A percentile compares a stretch with the other conserved stretches of the same genome.
These are phyloP conservation scores for Mellilla xanthometata DNA, from an alignment of 2,888 invertebrate genomes.

Conservation along the genomic window DNA sequence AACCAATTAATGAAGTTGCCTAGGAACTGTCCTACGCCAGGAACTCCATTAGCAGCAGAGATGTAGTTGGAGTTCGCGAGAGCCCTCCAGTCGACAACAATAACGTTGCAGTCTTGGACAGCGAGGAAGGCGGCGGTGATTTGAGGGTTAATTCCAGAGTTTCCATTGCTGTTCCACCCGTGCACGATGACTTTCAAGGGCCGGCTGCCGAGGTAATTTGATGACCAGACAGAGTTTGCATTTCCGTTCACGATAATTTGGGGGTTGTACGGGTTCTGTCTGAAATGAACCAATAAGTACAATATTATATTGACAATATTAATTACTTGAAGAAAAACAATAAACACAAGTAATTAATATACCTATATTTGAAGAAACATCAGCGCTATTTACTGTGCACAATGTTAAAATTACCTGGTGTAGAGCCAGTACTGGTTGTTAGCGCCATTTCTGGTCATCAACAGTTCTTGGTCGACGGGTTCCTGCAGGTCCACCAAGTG, in stretches of 20 bases:
- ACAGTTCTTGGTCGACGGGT: constrained; percentile 32
- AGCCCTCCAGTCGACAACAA: constrained; percentile 58
- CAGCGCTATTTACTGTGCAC: too few species aligned
- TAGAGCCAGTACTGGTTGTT: constrained; percentile 57
- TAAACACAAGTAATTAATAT: too few species aligned
- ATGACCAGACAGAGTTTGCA: constrained; percentile 42
- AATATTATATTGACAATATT: too few species aligned
- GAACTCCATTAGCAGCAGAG: constrained; percentile 47
- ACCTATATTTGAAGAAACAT: too few species aligned
- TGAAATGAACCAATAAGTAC: too few species aligned
- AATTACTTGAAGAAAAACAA: too few species aligned
- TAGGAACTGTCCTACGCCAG: constrained; percentile 51
- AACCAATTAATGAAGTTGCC: constrained; percentile 61
- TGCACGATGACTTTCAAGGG: constrained; percentile 57
- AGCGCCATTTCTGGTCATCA: constrained; percentile 44
- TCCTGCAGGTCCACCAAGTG: constrained; percentile 52
- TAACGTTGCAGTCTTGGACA: constrained; percentile 52
- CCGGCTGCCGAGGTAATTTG: constrained; percentile 46
- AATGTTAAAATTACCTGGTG: constrained; percentile 40
- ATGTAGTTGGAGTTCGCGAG: constrained; percentile 47
- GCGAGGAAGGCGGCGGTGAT: constrained; percentile 54
- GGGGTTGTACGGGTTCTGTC: constrained; percentile 42
- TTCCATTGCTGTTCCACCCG: constrained; percentile 60
- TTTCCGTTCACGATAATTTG: constrained; percentile 52
- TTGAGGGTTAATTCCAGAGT: constrained; percentile 46